Base-by-base conservation (phyloP, 1,140 invertebrate genomes). In the Tachypleus tridentatus region DNA sequence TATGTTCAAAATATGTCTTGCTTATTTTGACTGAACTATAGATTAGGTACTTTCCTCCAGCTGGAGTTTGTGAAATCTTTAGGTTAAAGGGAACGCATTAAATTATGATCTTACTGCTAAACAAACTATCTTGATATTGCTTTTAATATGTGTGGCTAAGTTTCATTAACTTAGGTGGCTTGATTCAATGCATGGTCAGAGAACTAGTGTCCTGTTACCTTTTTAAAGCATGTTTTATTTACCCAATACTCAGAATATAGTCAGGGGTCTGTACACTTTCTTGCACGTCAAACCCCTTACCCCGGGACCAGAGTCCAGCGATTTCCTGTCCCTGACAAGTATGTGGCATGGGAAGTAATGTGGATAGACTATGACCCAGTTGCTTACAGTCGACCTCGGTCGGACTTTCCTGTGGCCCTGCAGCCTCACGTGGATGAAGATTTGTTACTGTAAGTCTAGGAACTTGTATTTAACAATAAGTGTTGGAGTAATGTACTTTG, bases 271-370 rank as follows among this genome's bases (percentile, higher is more conserved):
- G 64, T 67, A 62, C 77, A 80, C 66, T 65, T 77, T 47, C 70
- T 77, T 5, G 71, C 77, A 5, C 64, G 78, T 54, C 72, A 75
- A 61, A 78, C 78, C 4, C 79, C 78, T 10, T 80, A 80, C 70
- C 76, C 74, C 7, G 73, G 70, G n/a, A 80, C 78, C 2, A 69
- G 71, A 58, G 72, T 78, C 51, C 70, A 76, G 50, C 69, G 79
- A 6, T 79, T 77, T 65, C 77, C 78, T 56, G 74, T 80, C n/a
- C 74, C 78, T 67, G 78, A 79, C 68, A 77, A 78, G 70, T 78
- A 77, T 67, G 77, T 80, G 3, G 74, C 76, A 11, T 80, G 77
- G 78, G 76, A 78, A 69, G 78, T 79, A 60, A 72, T 74, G 64
- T 72, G 72, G 70, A 71, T 70, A 47, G 66, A 73, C 3, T 79